phyloP scores from a whole-genome alignment of 2,113 vertebrate genomes.

The Hemiprocne comata region DNA sequence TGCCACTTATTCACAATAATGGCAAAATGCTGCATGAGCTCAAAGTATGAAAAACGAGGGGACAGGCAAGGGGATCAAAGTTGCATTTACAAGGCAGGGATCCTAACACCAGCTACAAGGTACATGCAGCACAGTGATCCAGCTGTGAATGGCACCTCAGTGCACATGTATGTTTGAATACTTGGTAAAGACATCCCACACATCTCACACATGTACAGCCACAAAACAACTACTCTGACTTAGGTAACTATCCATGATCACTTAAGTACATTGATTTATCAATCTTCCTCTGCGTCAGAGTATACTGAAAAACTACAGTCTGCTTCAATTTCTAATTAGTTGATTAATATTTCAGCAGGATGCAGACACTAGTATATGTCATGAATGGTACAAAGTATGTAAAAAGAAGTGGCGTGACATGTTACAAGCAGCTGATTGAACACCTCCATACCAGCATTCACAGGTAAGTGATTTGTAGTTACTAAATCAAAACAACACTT shows the following conservation, averaged over 20 bases:
- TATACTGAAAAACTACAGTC: neutral
- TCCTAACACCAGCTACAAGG: accelerated
- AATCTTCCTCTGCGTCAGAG: neutral
- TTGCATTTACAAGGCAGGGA: neutral
- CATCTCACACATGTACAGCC: neutral
- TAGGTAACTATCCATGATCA: neutral
- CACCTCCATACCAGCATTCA: neutral
- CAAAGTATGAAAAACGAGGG: neutral
- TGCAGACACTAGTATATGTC: neutral
- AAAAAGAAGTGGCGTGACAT: neutral
- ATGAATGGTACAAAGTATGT: neutral
- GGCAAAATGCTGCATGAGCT: neutral
- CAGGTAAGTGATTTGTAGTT: neutral
- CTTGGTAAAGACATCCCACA: neutral
- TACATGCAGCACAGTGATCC: neutral
- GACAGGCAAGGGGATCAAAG: neutral
- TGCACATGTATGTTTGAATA: accelerated
- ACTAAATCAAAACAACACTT: neutral
- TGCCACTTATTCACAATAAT: neutral
- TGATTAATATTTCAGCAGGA: neutral
- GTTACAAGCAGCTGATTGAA: neutral
- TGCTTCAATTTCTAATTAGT: neutral
- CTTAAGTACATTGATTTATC: neutral
- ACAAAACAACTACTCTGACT: neutral
- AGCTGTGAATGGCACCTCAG: neutral